phyloP scores from a whole-genome alignment of 1,140 invertebrate genomes.

The Drosophila obscura region DNA sequence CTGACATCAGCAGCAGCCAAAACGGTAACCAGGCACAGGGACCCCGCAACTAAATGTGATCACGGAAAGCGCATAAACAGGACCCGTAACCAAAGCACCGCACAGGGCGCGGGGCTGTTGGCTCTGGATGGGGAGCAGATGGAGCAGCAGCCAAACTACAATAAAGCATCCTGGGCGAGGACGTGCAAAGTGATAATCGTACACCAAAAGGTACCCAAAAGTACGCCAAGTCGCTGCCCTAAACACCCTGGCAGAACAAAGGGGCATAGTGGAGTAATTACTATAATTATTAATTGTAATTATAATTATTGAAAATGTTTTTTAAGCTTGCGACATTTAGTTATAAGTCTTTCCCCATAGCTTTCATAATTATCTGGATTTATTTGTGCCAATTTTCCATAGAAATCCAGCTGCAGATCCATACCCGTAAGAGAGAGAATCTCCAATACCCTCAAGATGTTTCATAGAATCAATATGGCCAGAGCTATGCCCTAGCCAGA shows the following conservation, averaged over 20 bases:
- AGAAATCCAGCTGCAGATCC: too few species aligned
- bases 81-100: constrained; percentile 18
- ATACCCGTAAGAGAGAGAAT: neutral
- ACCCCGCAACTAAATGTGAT: constrained; percentile 56
- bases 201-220: constrained; percentile 8
- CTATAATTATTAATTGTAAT: too few species aligned
- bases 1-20: constrained; percentile 21
- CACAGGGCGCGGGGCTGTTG: neutral
- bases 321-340: too few species aligned
- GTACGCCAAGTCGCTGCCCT: neutral
- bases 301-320: too few species aligned
- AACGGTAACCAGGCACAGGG: constrained; percentile 4
- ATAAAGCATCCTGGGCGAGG: constrained; percentile 63
- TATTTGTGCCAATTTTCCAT: too few species aligned
- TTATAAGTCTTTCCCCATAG: too few species aligned
- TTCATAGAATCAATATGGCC: constrained; percentile 1
- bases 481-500: constrained; percentile 8
- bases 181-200: constrained; percentile 75
- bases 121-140: constrained; percentile 12
- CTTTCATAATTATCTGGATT: too few species aligned
- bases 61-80: constrained; percentile 74
- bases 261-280: too few species aligned
- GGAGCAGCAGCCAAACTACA: constrained; percentile 53
- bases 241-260: neutral
- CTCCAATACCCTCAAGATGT: neutral